Evolutionary conservation across 2,797 vertebrate species (phyloP).

Genomic region (Falco naumanni): DNA sequence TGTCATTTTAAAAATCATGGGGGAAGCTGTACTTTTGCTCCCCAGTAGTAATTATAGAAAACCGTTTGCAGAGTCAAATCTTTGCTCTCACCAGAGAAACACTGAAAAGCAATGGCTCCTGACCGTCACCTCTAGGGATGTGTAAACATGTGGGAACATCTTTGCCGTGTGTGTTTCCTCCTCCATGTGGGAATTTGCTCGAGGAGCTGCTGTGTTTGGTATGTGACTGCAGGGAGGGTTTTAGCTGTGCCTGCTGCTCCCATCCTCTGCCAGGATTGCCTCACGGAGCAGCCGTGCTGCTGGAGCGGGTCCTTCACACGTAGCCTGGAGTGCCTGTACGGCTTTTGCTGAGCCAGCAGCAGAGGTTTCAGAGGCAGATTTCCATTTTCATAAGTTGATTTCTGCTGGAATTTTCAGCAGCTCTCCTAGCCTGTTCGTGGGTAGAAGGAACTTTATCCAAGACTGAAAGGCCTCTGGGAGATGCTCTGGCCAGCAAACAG

Average conservation of each 20-base stretch:
- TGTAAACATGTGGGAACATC: neutral
- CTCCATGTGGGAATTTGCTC: neutral
- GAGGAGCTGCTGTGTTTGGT: neutral
- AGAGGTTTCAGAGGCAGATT: neutral
- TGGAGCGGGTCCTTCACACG: neutral
- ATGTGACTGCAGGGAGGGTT: neutral
- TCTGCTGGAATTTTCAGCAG: neutral
- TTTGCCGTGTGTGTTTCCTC: neutral
- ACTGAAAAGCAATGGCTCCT: rapidly evolving
- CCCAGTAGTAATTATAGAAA: rapidly evolving
- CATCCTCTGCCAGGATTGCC: rapidly evolving
- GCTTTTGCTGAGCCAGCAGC: neutral
- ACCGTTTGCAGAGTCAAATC: rapidly evolving
- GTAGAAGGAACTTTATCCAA: neutral
- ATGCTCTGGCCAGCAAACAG: neutral
- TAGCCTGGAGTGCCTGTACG: rapidly evolving
- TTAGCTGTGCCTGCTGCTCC: neutral
- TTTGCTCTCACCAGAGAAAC: neutral
- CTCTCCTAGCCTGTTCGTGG: neutral
- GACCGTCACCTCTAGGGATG: rapidly evolving
- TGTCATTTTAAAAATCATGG: rapidly evolving
- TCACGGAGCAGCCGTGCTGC: neutral
- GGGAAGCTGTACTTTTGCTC: too few relatives aligned
- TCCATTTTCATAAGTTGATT: neutral
- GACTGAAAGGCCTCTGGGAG: neutral